Conservation (phyloP, 2,888 invertebrate species). For the Pteria penguin region DNA sequence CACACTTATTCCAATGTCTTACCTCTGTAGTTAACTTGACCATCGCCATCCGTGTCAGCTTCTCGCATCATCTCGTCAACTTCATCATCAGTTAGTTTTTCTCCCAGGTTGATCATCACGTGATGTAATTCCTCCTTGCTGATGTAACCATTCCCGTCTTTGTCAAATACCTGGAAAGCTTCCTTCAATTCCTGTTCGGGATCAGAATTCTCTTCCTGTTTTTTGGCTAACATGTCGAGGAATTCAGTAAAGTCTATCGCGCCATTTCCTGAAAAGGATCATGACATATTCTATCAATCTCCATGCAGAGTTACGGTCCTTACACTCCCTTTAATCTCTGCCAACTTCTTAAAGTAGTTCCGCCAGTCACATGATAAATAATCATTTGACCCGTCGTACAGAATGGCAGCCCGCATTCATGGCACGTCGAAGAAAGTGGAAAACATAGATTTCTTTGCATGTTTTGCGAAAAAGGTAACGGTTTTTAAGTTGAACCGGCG, state of each 20-base stretch:
- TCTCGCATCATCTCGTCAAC: conserved; percentile 99
- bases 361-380: no score
- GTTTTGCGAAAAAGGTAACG: no score
- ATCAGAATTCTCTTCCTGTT: conserved; percentile 98
- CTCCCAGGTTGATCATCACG: conserved; percentile 99
- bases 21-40: conserved; percentile 97
- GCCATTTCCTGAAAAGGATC: conserved; percentile 88
- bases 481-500: no score
- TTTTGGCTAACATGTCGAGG: conserved; percentile 99
- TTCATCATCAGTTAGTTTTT: conserved; percentile 99
- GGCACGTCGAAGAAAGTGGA: no score
- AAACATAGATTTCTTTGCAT: no score
- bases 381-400: no score
- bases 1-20: conserved; percentile 10
- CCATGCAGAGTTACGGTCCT: no score
- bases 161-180: conserved; percentile 98
- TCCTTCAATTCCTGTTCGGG: conserved; percentile 99
- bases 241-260: conserved; percentile 99
- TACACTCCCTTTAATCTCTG: no score
- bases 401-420: no score
- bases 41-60: conserved; percentile 99
- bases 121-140: conserved; percentile 98
- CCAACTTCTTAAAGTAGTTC: no score
- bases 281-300: no score
- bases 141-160: conserved; percentile 99